Percentiles rank a stretch among this genome's conserved stretches.
These are phyloP conservation scores for Melitaea cinxia DNA, from an alignment of 1,140 invertebrate species.

Conservation along the genomic window DNA sequence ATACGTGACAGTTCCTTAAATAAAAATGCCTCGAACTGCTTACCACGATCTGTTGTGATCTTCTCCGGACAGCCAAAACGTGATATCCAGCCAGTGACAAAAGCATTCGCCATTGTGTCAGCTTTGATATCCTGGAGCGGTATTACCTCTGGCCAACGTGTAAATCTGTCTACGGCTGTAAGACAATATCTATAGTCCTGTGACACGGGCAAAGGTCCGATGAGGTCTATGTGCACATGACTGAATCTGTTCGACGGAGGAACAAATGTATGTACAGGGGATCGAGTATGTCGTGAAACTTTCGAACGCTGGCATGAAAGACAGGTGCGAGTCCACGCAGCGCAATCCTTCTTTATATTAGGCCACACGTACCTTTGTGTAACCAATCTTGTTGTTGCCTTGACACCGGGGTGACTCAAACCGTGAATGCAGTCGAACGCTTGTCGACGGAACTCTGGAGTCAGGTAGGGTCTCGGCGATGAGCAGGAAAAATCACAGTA, in stretches of 20 bases:
- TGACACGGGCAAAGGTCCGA: slow-evolving; percentile 10
- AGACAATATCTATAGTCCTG: background rate
- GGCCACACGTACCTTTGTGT: slow-evolving; percentile 16
- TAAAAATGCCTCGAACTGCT: background rate
- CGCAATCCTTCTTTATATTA: slow-evolving; percentile 10
- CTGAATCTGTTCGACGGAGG: slow-evolving; percentile 9
- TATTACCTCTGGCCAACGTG: slow-evolving; percentile 7
- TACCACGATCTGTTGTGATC: slow-evolving; percentile 8
- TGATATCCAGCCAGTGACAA: slow-evolving; percentile 7
- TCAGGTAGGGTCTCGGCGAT: slow-evolving; percentile 13
- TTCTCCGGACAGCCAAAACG: slow-evolving; percentile 10
- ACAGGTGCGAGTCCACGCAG: slow-evolving; percentile 11
- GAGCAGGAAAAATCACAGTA: background rate
- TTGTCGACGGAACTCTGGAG: background rate
- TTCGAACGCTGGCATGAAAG: slow-evolving; percentile 20
- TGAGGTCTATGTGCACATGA: slow-evolving; percentile 13
- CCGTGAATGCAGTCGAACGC: slow-evolving; percentile 21
- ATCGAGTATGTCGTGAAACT: slow-evolving; percentile 24
- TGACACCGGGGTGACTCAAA: slow-evolving; percentile 23
- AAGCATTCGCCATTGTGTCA: slow-evolving; percentile 9
- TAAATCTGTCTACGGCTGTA: slow-evolving; percentile 4
- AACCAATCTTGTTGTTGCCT: slow-evolving; percentile 8
- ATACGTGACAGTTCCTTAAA: background rate
- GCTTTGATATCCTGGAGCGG: slow-evolving; percentile 6
- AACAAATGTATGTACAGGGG: slow-evolving; percentile 4